These are phyloP conservation scores for Ostrea edulis DNA, from an alignment of 1,140 invertebrate species.

Conservation along the genomic window DNA sequence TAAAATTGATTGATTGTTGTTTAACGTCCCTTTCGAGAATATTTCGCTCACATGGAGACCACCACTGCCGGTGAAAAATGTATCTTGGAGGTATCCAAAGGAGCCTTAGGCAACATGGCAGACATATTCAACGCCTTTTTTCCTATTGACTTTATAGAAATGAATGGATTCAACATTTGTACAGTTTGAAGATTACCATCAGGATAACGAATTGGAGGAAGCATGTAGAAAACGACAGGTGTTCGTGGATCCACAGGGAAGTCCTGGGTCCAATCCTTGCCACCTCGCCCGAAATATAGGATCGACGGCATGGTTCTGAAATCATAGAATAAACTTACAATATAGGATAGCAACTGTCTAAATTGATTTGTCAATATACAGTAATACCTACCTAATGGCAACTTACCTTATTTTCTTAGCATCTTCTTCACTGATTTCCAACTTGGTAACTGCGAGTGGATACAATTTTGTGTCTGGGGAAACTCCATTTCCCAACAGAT, in stretches of 20 bases:
- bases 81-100: too few species aligned
- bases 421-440: conserved; percentile 58
- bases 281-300: conserved; percentile 42
- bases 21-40: too few species aligned
- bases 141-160: too few species aligned
- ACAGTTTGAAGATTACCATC: conserved; percentile 39
- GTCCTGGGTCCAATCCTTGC: conserved; percentile 14
- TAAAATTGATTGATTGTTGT: too few species aligned
- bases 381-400: neutral
- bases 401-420: conserved; percentile 50
- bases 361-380: too few species aligned
- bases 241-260: conserved; percentile 19
- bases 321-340: neutral
- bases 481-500: conserved; percentile 47
- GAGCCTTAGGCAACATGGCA: too few species aligned
- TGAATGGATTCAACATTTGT: too few species aligned
- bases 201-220: conserved; percentile 52
- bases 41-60: too few species aligned
- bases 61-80: too few species aligned
- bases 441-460: conserved; percentile 55
- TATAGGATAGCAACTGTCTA: too few species aligned
- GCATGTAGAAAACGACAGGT: conserved; percentile 44
- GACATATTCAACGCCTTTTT: too few species aligned
- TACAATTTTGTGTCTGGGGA: conserved; percentile 19
- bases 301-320: conserved; percentile 47